Evolutionary conservation across 2,113 vertebrate genomes (phyloP).

Genomic region (Pica pica): DNA sequence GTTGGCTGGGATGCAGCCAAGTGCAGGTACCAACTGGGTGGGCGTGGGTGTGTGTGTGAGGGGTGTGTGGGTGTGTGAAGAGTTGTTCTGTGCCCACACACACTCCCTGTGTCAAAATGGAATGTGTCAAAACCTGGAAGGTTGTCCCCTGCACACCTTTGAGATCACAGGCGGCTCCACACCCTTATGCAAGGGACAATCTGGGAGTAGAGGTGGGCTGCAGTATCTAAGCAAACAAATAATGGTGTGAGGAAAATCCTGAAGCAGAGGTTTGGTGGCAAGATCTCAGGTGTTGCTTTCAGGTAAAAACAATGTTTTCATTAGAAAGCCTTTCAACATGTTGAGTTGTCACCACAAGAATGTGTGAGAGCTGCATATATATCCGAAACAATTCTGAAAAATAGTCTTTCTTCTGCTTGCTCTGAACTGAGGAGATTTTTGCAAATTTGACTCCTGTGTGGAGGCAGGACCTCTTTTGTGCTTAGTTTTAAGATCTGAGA

Average conservation of each 20-base stretch:
- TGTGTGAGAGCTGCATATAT: neutral
- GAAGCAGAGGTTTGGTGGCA: neutral
- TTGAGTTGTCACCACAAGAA: neutral
- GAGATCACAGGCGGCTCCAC: neutral
- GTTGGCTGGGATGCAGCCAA: neutral
- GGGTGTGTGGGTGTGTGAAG: neutral
- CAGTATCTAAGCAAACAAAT: neutral
- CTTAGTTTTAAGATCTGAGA: neutral
- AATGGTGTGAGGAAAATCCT: neutral
- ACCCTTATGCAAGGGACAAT: rapidly evolving
- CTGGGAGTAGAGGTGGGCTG: too few species aligned
- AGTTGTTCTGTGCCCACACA: neutral
- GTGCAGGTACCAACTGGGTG: neutral
- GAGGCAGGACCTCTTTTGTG: neutral
- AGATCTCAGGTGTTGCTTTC: neutral
- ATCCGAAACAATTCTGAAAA: neutral
- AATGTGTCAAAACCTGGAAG: neutral
- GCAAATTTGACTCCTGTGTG: neutral
- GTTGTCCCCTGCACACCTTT: neutral
- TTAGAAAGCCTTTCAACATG: neutral
- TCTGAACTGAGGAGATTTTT: neutral
- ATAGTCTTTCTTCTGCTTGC: neutral
- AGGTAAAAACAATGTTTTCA: neutral
- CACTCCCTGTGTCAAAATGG: neutral
- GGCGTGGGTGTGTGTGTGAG: neutral